Base-by-base conservation (phyloP, 2,888 invertebrate genomes). In the Chrysolina haemoptera region DNA sequence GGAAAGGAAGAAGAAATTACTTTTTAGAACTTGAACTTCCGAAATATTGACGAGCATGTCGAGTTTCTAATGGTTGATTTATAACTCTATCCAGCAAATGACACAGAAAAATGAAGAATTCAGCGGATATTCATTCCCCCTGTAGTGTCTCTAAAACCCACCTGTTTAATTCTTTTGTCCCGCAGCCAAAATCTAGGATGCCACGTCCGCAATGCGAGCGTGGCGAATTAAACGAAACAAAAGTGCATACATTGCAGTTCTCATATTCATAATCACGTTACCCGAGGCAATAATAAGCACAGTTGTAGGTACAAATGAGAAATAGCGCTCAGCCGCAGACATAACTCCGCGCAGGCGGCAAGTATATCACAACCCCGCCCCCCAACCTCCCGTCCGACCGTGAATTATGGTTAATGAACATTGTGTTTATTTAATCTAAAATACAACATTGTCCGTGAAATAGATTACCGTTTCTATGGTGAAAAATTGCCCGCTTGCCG, bases 191-290 rank as follows among this genome's bases (percentile, higher is more conserved):
- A 59, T 59, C 59, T 59, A 59, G 59, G 35, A 59, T 59, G 59
- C 22, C 55, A 55, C 20, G 65, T 65, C 74, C 55, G 55, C 55
- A 55, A 18, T 55, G 22, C 55, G 70, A 72, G 71, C 74, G 46
- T 20, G 35, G 71, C 69, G 75, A 75, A 78, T 75, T 73, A 68
- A 74, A 59, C 72, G 73, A 76, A 79, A 76, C 74, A 74, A 75
- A 75, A 78, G 73, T 62, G 73, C 69, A 66, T 76, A 79, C 74
- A 79, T 73, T 68, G 75, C 72, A 82, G 84, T 85, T 87, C 85
- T 85, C 86, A 86, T 86, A 87, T 87, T 87, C 86, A 87, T 87
- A 87, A 87, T 87, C 85, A 84, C 84, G 85, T 87, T 87, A 86
- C 84, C 84, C 82, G 77, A 73, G 82, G 83, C 81, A 80, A 84